Base-by-base conservation (phyloP, 2,113 vertebrate species). In the Thunnus maccoyii region DNA sequence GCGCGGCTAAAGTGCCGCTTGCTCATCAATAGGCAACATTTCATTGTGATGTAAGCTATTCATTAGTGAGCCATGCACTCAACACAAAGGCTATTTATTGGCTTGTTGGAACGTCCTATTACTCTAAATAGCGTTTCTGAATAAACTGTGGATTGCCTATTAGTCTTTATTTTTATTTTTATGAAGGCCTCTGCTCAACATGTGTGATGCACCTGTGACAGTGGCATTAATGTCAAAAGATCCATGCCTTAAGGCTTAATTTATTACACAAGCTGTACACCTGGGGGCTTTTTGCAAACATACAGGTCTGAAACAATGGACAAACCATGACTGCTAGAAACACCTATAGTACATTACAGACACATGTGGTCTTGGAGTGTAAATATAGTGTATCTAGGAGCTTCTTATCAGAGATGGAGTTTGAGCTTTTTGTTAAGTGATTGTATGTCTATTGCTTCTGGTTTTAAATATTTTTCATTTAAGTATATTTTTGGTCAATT, bases 1-100 rank as follows among this genome's bases (percentile, higher is more conserved):
- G 88, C 86, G 85, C 89, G 86, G 73, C 66, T 17, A 0, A 44
- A 52, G 62, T 55, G 76, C 30, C 22, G 70, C 36, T 64, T 15
- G 44, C 16, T 70, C 68, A 74, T 85, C 72, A 66, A 67, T 61
- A 36, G 50, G 18, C 65, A 75, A 56, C n/a, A 57, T 81, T 46
- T 64, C 63, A 10, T 44, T 67, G 47, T 84, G 83, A 83, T 86
- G 83, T 71, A 69, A 84, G 71, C 74, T 63, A 1, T 65, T 68
- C 56, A 80, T 41, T 50, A 72, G 9, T 47, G n/a, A 76, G 58
- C 62, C 41, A 11, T 80, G 54, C 55, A 32, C 5, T 51, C 55
- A 16, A 17, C 57, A 65, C 73, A 83, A 55, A 54, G 64, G 52
- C 55, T 62, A 2, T 58, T 46, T 51, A 55, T 74, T 63, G 36